Percentiles rank a stretch among this genome's conserved stretches.
phyloP scores from a whole-genome alignment of 2,888 invertebrate species.

The Vanessa cardui region DNA sequence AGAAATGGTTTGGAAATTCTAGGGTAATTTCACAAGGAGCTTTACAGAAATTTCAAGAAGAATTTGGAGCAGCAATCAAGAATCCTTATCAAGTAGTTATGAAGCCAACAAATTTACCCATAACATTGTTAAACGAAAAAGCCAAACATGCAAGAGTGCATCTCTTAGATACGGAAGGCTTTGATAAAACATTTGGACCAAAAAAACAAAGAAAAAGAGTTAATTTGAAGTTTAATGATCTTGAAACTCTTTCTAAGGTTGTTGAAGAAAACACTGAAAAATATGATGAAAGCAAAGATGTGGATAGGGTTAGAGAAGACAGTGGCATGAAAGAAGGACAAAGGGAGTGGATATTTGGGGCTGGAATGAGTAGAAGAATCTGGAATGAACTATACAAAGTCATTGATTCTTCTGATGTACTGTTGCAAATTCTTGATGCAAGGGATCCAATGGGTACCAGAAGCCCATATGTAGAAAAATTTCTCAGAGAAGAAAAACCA shows the following conservation, averaged over 20 bases:
- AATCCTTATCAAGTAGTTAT: constrained; percentile 99
- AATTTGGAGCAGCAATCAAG: constrained; percentile 95
- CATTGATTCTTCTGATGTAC: constrained; percentile 98
- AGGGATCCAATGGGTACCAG: constrained; percentile 98
- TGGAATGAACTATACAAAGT: constrained; percentile 99
- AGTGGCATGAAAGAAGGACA: constrained; percentile 90
- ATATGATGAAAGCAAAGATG: constrained; percentile 92
- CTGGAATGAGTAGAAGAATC: constrained; percentile 97
- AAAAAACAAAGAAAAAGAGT: constrained; percentile 96
- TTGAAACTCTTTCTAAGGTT: constrained; percentile 89
- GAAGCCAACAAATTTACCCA: constrained; percentile 97
- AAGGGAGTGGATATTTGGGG: constrained; percentile 96
- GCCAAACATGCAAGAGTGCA: constrained; percentile 96
- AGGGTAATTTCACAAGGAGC: constrained; percentile 97
- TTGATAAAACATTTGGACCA: constrained; percentile 96
- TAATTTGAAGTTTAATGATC: constrained; percentile 88
- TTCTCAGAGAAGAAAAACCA: constrained; percentile 95
- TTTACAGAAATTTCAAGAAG: constrained; percentile 94
- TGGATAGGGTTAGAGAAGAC: constrained; percentile 91
- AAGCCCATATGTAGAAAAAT: constrained; percentile 95
- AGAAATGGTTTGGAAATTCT: constrained; percentile 99
- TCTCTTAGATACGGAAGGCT: constrained; percentile 97
- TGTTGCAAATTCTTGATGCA: constrained; percentile 97
- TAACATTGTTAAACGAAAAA: constrained; percentile 96
- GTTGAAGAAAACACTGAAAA: constrained; percentile 88